A percentile compares a stretch with the other conserved stretches of the same genome.
Conservation (phyloP, 2,113 vertebrate genomes). For the Istiophorus platypterus region DNA sequence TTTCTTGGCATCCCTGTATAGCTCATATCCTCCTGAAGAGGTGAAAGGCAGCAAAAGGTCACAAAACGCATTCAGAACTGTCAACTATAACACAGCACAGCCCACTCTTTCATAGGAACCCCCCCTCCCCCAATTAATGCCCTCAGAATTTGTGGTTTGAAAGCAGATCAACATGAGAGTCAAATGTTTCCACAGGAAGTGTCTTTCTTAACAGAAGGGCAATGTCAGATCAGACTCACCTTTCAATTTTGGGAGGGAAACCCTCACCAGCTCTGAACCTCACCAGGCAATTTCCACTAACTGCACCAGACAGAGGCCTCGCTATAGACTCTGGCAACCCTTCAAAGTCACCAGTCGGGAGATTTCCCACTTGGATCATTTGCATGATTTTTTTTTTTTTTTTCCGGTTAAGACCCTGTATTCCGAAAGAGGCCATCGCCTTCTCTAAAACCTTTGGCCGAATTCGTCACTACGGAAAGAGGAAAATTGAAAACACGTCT, state of each 20-base stretch:
- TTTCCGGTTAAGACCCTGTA: not conserved
- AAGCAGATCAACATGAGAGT: constrained; percentile 33
- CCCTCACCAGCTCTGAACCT: too few relatives aligned
- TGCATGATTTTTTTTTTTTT: not conserved
- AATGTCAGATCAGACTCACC: constrained; percentile 10
- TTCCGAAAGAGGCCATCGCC: not conserved
- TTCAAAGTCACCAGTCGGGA: not conserved
- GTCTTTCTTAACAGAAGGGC: constrained; percentile 14
- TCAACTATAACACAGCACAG: not conserved
- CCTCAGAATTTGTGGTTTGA: constrained; percentile 37
- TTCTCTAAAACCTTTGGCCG: not conserved
- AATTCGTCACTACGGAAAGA: not conserved
- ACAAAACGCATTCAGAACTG: constrained; percentile 1
- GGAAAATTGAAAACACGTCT: not conserved
- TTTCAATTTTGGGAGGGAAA: constrained; percentile 30
- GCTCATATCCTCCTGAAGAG: too few relatives aligned
- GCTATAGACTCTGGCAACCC: not conserved
- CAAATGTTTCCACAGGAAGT: constrained; percentile 77
- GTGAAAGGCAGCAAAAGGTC: constrained; percentile 50
- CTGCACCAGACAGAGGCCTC: not conserved
- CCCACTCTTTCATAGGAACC: constrained; percentile 34
- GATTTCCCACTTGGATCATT: not conserved
- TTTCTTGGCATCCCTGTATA: not conserved
- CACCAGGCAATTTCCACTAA: constrained; percentile 45
- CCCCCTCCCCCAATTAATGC: constrained; percentile 4